Evolutionary conservation across 2,888 invertebrate genomes (phyloP), one percentile per base, ranked within the genome.

Genomic region (Coelopa pilipes): DNA sequence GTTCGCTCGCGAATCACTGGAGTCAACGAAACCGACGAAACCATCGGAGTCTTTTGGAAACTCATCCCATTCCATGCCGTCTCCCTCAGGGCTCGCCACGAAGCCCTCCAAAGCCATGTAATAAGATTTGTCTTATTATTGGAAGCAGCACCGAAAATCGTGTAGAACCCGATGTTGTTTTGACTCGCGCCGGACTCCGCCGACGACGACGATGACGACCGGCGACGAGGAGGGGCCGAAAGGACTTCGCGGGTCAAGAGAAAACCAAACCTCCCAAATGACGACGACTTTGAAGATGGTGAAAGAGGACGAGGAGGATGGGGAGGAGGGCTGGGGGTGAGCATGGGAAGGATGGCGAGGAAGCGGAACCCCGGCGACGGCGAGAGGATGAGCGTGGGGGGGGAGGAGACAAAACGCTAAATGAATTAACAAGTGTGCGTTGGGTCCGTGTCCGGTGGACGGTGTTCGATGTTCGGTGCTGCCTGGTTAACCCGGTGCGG

Each of bases 51-150:
- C 7, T 34, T 34, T 34, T 34, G 7, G 7, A 46, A 45, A 62
- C 62, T 62, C 21, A 34, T 12, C 11, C 57, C 24, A n/a, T 62
- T 45, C n/a, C 34, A 62, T 62, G 24, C 1, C 24, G 46, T 12
- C 69, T 45, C 60, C 68, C 53, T 60, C n/a, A 13, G 24, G 73
- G 62, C 19, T 49, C 19, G 50, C 19, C 47, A 50, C 34, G 34
- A 7, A 19, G 47, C 68, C 73, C 21, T 68, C 73, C 60, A 66
- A 68, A 50, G 55, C 21, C 73, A 73, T 73, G 73, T 73, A 69
- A 73, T 73, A 73, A 73, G 73, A 73, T 73, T 73, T 73, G 73
- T 73, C 73, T 73, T 73, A 68, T 73, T 73, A 73, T 60, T 65
- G 67, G 11, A 12, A 53, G 53, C 50, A 68, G 47, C 12, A 59